These are phyloP conservation scores for Synanthedon tipuliformis DNA, from an alignment of 2,888 invertebrate genomes.

Conservation along the genomic window DNA sequence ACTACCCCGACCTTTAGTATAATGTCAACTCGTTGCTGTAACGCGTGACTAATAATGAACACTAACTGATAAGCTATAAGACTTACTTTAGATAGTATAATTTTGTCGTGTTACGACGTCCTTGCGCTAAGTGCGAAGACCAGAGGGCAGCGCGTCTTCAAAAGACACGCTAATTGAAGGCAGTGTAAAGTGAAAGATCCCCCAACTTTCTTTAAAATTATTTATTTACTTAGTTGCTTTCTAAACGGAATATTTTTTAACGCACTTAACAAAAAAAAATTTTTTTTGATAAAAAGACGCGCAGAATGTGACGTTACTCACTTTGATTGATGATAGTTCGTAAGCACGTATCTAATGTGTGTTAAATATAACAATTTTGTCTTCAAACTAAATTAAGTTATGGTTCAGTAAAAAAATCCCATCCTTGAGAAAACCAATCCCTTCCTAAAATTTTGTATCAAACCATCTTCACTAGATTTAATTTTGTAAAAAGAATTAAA, in stretches of 20 bases:
- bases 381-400: too few species aligned
- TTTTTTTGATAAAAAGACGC: background rate
- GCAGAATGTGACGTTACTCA: background rate
- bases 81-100: conserved; percentile 18
- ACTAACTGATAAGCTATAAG: conserved; percentile 26
- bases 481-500: too few species aligned
- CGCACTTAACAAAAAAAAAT: too few species aligned
- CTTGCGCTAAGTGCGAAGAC: conserved; percentile 14
- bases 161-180: conserved; percentile 67
- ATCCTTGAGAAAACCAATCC: too few species aligned
- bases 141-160: conserved; percentile 53
- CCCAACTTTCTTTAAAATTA: conserved; percentile 24
- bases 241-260: background rate
- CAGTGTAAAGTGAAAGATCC: conserved; percentile 43
- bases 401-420: too few species aligned
- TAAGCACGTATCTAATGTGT: background rate
- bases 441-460: too few species aligned
- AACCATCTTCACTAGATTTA: too few species aligned
- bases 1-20: conserved; percentile 35
- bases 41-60: conserved; percentile 29
- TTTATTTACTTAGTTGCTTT: background rate
- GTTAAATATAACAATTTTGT: background rate
- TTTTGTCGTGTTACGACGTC: conserved; percentile 20
- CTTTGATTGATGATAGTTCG: background rate
- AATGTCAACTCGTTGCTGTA: conserved; percentile 32